Evolutionary conservation across 1,140 invertebrate genomes (phyloP).

Genomic region (Glossosoma conforme): DNA sequence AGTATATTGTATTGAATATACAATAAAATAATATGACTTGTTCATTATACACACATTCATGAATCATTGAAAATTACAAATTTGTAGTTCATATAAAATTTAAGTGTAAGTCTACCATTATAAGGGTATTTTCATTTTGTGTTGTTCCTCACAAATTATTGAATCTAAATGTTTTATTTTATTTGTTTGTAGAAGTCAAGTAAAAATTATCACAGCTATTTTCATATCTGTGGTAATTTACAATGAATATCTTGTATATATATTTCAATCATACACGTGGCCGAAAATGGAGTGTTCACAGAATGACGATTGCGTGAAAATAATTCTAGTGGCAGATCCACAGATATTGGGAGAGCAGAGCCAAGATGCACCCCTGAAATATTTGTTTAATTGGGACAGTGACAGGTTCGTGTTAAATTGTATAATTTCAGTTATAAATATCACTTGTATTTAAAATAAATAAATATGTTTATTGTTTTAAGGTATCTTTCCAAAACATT

Average conservation of each 20-base stretch:
- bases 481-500: constrained; percentile 82
- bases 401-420: constrained; percentile 58
- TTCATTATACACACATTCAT: no score
- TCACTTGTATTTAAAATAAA: not conserved
- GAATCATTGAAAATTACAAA: no score
- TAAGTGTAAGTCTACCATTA: no score
- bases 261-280: constrained; percentile 55
- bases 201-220: constrained; percentile 34
- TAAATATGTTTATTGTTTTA: constrained; percentile 33
- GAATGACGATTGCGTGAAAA: constrained; percentile 55
- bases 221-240: constrained; percentile 43
- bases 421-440: constrained; percentile 4
- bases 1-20: no score
- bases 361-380: constrained; percentile 55
- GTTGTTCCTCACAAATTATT: no score
- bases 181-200: constrained; percentile 22
- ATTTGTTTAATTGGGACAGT: constrained; percentile 69
- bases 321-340: constrained; percentile 87
- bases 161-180: no score
- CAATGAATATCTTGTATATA: constrained; percentile 54
- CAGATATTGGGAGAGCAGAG: constrained; percentile 78
- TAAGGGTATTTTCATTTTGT: no score
- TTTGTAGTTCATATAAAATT: no score
- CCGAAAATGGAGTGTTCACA: constrained; percentile 45
- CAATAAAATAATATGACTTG: no score